A percentile compares a stretch with the other conserved stretches of the same genome.
phyloP scores from a whole-genome alignment of 2,113 vertebrate genomes.

The Tenrec ecaudatus region DNA sequence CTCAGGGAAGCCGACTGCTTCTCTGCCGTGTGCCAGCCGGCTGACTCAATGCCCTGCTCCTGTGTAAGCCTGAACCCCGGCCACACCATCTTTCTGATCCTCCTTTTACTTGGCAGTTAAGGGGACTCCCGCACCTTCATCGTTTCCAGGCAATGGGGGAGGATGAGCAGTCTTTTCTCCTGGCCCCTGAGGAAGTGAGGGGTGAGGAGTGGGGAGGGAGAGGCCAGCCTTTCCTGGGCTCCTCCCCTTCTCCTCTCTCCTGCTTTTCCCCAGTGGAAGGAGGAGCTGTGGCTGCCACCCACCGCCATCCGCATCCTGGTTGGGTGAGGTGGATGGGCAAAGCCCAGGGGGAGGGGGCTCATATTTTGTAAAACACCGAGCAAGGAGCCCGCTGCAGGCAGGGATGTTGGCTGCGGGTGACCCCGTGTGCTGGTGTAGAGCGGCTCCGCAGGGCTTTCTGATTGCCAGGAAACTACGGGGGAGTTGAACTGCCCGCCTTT shows the following conservation, averaged over 20 bases:
- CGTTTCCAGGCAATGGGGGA: not conserved
- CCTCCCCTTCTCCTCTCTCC: not conserved
- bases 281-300: not conserved
- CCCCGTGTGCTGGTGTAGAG: not conserved
- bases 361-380: not conserved
- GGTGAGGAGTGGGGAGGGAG: not conserved
- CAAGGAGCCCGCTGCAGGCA: not conserved
- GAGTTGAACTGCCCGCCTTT: not conserved
- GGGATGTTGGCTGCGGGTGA: not conserved
- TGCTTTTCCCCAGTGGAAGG: not conserved
- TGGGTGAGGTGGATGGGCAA: not conserved
- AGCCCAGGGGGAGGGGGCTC: not conserved
- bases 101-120: not conserved
- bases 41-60: not conserved
- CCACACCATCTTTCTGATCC: not conserved
- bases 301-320: not conserved
- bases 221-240: not conserved
- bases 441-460: not conserved
- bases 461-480: not conserved
- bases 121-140: not conserved
- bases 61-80: accelerated
- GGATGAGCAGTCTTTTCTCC: not conserved
- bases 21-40: not conserved
- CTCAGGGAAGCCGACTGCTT: not conserved
- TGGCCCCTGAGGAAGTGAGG: not conserved